These are phyloP conservation scores for Marisa cornuarietis DNA, from an alignment of 1,140 invertebrate genomes.

Conservation along the genomic window DNA sequence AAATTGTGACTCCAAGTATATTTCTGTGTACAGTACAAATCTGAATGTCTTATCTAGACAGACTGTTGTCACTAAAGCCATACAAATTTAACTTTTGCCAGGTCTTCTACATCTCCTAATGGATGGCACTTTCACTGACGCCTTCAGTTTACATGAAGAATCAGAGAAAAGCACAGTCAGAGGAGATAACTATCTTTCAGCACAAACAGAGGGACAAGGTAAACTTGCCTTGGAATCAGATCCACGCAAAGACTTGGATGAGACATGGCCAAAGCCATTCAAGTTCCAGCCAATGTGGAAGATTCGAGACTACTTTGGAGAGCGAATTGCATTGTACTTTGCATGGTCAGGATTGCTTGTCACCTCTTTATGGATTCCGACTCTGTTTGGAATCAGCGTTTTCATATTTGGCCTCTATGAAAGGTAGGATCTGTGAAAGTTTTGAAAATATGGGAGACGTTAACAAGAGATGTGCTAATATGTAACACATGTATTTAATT, in stretches of 20 bases:
- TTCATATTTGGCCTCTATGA: constrained; percentile 63
- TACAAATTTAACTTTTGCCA: constrained; percentile 24
- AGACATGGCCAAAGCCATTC: constrained; percentile 56
- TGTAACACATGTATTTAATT: too few relatives aligned
- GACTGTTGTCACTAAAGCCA: background rate
- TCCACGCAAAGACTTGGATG: constrained; percentile 49
- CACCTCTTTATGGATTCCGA: constrained; percentile 63
- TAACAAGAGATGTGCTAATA: background rate
- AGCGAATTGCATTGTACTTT: constrained; percentile 68
- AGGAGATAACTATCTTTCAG: constrained; percentile 29
- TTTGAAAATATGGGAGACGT: background rate
- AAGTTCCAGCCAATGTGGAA: constrained; percentile 65
- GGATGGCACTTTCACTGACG: constrained; percentile 60
- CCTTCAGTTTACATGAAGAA: constrained; percentile 63
- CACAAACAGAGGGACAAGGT: background rate
- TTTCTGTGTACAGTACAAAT: background rate
- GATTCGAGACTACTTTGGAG: constrained; percentile 67
- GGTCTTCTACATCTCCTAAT: constrained; percentile 63
- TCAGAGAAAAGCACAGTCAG: constrained; percentile 37
- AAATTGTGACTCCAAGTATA: background rate
- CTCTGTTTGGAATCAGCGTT: constrained; percentile 62
- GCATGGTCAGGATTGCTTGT: constrained; percentile 65
- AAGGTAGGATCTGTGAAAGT: constrained; percentile 45
- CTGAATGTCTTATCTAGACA: background rate
- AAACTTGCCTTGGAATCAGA: constrained; percentile 25